Base-by-base conservation (phyloP, 1,140 invertebrate genomes). In the Sinella curviseta region DNA sequence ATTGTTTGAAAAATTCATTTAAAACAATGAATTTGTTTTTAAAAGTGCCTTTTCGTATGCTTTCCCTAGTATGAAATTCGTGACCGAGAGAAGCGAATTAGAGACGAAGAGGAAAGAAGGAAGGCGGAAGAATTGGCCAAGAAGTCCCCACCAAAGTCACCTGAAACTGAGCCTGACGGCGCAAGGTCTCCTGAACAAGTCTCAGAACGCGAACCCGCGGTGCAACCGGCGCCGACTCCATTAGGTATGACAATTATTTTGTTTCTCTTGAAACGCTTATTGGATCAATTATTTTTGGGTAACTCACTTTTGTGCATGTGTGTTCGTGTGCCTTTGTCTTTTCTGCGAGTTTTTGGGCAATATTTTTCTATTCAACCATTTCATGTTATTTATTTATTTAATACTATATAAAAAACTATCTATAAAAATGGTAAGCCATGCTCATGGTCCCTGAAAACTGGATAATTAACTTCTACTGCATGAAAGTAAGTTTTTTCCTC, bases 1-100 rank as follows among this genome's bases (percentile, higher is more conserved):
- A 31, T 70, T 33, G n/a, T n/a, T n/a, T n/a, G n/a, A n/a, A n/a
- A n/a, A n/a, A n/a, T n/a, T 12, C 39, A 48, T 48, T 48, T 48
- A 48, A 48, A 20, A 48, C 20, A 12, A 12, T 48, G 8, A 48
- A 48, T 48, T 48, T 48, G 8, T 8, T 48, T 48, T 48, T 8
- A 20, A 48, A 48, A 12, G 39, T 48, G 39, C 20, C 8, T 48
- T n/a, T n/a, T n/a, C n/a, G n/a, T n/a, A 8, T 4, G 76, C 75
- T 31, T 70, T 35, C 60, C 87, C 77, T 86, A 99, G 97, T 99
- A 96, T 91, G 97, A 99, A 90, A 90, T 99, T 87, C 96, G 96
- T 89, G 97, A 99, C 89, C 91, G 89, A 90, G 94, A 86, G 90
- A 93, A 84, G 92, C 96, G 88, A 92, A 96, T 88, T 90, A 92